A percentile compares a stretch with the other conserved stretches of the same genome.
Conservation (phyloP, 1,140 invertebrate genomes). For the Solenopsis invicta region DNA sequence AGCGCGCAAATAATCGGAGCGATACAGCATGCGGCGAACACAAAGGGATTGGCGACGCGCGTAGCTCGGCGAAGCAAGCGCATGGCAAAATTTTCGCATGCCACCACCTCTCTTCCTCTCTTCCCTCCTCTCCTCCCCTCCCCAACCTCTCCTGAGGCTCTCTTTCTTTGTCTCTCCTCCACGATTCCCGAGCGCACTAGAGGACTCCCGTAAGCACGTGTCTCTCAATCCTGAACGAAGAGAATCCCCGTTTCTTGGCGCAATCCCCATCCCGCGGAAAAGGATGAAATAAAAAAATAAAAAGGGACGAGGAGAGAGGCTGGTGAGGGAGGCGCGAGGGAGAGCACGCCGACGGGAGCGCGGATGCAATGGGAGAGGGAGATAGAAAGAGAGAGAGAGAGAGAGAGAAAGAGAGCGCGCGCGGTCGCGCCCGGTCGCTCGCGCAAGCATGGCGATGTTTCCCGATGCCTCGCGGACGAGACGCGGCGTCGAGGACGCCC, state of each 20-base stretch:
- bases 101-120: slow-evolving; percentile 9
- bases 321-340: neutral
- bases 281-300: neutral
- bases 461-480: slow-evolving; percentile 46
- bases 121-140: neutral
- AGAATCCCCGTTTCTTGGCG: neutral
- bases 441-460: slow-evolving; percentile 83
- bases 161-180: slow-evolving; percentile 29
- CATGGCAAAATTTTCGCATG: slow-evolving; percentile 61
- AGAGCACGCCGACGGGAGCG: slow-evolving; percentile 4
- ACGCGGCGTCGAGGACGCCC: neutral
- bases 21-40: slow-evolving; percentile 25
- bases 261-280: neutral
- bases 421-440: slow-evolving; percentile 74
- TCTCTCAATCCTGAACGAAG: neutral
- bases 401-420: slow-evolving; percentile 6
- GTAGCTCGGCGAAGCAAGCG: slow-evolving; percentile 38
- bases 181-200: neutral
- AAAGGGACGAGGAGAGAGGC: neutral
- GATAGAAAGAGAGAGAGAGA: neutral
- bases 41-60: slow-evolving; percentile 54
- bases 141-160: no score
- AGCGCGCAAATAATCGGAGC: slow-evolving; percentile 37
- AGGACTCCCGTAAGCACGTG: slow-evolving; percentile 35
- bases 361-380: neutral